Base-by-base conservation (phyloP, 2,797 vertebrate species). In the Cirrhinus mrigala region DNA sequence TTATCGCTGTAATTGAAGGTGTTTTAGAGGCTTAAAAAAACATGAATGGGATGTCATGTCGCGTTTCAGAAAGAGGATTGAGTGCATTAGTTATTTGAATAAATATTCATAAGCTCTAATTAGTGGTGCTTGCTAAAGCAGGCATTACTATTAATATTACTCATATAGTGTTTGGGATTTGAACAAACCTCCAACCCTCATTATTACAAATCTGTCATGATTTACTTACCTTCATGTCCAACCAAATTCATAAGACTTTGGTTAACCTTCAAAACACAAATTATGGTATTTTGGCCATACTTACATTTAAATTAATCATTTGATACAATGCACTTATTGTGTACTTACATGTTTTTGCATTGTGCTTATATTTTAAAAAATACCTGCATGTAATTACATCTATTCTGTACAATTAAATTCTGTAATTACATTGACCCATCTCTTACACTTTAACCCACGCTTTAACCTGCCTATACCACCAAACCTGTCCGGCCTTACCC, bases 1-100 rank as follows among this genome's bases (percentile, higher is more conserved):
- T 82, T 84, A 83, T 87, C 80, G 5, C 54, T 83, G 85, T 88
- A 87, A 88, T 87, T 84, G 79, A 89, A 87, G 81, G 71, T 87
- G 79, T 89, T 89, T 88, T 88, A 86, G 18, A 48, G 56, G 70
- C 50, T 78, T 44, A 54, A 52, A 46, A 81, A 68, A 76, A 50
- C 46, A 90, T 62, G 68, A 52, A 89, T 84, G 77, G 56, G 87
- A 84, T 85, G 79, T 75, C 62, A 40, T 84, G 79, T 85, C 83
- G 73, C 40, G 11, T 52, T 81, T 69, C 11, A 40, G 27, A 52
- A 54, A 69, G 79, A 37, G 11, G 27, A n/a, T 44, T 22, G 15
- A 78, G 33, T 37, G 75, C 40, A 48, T 79, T 70, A 46, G 62
- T 70, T 64, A 12, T 9, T 58, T 56, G 22, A 71, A 85, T 37